Evolutionary conservation across 2,113 vertebrate species (phyloP), one percentile per base, ranked within the genome.

Genomic region (Thamnophis sirtalis): DNA sequence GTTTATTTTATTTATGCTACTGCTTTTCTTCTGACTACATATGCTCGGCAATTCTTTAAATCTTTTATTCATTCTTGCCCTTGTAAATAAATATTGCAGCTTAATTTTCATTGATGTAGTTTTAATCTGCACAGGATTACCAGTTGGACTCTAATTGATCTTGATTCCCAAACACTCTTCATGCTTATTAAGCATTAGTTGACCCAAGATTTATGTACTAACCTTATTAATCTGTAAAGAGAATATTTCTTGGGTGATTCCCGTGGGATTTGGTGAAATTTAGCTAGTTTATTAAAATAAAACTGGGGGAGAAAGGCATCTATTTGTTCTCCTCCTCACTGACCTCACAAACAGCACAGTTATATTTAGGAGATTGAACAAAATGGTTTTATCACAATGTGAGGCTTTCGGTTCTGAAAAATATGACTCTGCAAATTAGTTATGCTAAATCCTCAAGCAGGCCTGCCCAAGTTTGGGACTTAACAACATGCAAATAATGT

Each of bases 61-160:
- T 94, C 90, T 43, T 89, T 43, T 94, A 93, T 96, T 92, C 93
- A 94, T 90, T 38, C 55, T 55, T 84, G 50, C 92, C 86, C 91
- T 95, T 91, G 93, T 92, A 93, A 88, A 93, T 60, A 91, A 21
- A 93, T 91, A 56, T 53, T 94, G 94, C 94, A 93, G 19, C 60
- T 94, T 92, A 68, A 86, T n/a, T 68, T 50, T 49, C 28, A 93
- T 89, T 90, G 17, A 94, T 94, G 84, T 58, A 80, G 92, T 96
- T 93, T 90, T 95, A 95, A 95, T 95, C 95, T 96, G 87, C 53
- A 89, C 94, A 93, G 91, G 93, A 86, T 92, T 93, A 63, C 84
- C 94, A 94, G 93, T 91, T 91, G 88, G 91, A 92, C 92, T n/a
- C 22, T 95, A 96, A 96, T 95, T 96, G 26, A 94, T 86, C 13